Evolutionary conservation across 2,797 vertebrate genomes (phyloP).

Genomic region (Danio aesculapii): DNA sequence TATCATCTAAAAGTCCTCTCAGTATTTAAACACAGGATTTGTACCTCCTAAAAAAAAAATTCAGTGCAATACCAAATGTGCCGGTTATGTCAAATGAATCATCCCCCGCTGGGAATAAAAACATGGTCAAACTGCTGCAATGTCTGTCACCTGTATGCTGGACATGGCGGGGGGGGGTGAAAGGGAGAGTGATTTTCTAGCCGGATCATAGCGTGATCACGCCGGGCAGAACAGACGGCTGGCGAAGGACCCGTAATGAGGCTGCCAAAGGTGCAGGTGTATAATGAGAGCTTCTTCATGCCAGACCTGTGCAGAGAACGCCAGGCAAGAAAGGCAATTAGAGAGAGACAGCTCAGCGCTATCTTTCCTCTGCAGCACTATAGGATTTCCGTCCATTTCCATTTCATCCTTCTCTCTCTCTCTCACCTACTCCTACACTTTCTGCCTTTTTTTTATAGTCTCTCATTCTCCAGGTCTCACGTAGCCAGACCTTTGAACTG

Average conservation of each 20-base stretch:
- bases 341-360: constrained; percentile 55
- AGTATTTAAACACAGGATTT: constrained; percentile 1
- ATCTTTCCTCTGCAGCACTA: constrained; percentile 54
- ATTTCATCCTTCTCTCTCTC: constrained; percentile 12
- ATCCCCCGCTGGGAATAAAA: constrained; percentile 40
- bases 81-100: constrained; percentile 31
- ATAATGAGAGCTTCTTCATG: constrained; percentile 64
- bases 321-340: constrained; percentile 63
- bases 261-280: constrained; percentile 61
- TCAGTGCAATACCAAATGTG: background rate
- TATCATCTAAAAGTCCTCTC: background rate
- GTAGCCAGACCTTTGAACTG: background rate
- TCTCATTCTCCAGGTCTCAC: background rate
- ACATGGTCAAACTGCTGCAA: constrained; percentile 27
- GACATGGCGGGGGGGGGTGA: constrained; percentile 48
- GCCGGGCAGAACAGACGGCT: constrained; percentile 59
- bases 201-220: constrained; percentile 52
- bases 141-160: constrained; percentile 52
- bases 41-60: background rate
- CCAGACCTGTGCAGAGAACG: constrained; percentile 53
- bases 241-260: constrained; percentile 57
- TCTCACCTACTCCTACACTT: background rate
- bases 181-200: constrained; percentile 48
- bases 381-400: constrained; percentile 44
- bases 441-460: background rate